Conservation (phyloP, 2,888 invertebrate species). For the Hydrotaea diabolus region DNA sequence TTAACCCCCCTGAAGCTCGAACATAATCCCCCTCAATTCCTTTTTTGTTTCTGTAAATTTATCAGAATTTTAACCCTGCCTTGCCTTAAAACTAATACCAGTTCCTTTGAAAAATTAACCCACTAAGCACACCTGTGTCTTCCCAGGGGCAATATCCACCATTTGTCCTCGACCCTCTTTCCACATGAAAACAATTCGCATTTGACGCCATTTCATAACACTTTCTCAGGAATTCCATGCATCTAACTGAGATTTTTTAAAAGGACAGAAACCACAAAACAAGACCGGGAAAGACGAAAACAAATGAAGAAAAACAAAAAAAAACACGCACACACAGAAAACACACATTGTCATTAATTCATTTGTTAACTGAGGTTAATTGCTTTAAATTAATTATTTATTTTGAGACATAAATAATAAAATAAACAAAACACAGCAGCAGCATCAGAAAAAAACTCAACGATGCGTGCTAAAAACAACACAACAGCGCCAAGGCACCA, state of each 20-base stretch:
- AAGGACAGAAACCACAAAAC: too few species aligned
- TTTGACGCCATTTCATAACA: conserved; percentile 7
- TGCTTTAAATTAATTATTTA: conserved; percentile 80
- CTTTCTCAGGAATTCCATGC: neutral
- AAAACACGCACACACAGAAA: neutral
- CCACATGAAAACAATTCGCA: conserved; percentile 10
- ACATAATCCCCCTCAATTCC: neutral
- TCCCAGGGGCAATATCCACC: neutral
- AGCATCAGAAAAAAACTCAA: conserved; percentile 43
- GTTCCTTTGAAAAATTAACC: too few species aligned
- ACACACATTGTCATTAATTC: conserved; percentile 18
- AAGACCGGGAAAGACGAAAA: too few species aligned
- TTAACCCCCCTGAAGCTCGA: neutral
- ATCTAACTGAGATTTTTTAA: conserved; percentile 12
- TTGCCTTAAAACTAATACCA: too few species aligned
- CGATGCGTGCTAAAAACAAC: conserved; percentile 43
- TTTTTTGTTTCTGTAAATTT: neutral
- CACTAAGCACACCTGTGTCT: too few species aligned
- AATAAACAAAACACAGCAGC: conserved; percentile 33
- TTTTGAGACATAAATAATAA: conserved; percentile 73
- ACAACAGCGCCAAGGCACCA: neutral
- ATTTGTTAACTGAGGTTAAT: conserved; percentile 73
- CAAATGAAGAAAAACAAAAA: neutral
- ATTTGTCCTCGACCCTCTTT: too few species aligned
- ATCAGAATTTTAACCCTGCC: neutral